These are phyloP conservation scores for Pardalotus punctatus DNA, from an alignment of 2,113 vertebrate genomes.

Conservation along the genomic window DNA sequence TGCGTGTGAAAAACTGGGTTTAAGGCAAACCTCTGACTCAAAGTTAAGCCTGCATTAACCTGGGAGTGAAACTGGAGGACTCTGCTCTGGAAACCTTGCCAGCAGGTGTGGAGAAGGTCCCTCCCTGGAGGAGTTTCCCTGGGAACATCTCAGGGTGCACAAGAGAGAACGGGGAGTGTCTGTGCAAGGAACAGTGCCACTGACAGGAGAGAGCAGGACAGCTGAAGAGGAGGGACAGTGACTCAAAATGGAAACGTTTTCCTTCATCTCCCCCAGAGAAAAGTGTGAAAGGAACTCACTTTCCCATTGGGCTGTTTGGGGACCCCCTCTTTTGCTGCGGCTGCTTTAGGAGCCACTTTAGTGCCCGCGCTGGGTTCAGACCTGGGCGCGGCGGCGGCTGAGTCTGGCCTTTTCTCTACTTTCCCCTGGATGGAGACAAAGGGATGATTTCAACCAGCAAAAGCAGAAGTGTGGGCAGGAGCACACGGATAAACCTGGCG, in stretches of 20 bases:
- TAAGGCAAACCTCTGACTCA: background rate
- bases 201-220: conserved; percentile 24
- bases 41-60: background rate
- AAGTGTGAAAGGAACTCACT: conserved; percentile 78
- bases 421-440: conserved; percentile 83
- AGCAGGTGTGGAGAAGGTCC: background rate
- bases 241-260: conserved; percentile 13
- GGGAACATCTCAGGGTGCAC: background rate
- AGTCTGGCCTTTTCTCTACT: conserved; percentile 76
- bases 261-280: conserved; percentile 56
- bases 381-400: conserved; percentile 69
- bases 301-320: conserved; percentile 80
- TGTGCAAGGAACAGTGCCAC: background rate
- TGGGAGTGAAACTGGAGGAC: background rate
- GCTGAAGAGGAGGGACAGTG: conserved; percentile 31
- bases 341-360: conserved; percentile 65
- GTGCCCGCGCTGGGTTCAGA: conserved; percentile 65
- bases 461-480: background rate
- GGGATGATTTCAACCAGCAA: conserved; percentile 64
- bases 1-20: background rate
- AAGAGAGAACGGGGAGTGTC: background rate
- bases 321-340: conserved; percentile 64
- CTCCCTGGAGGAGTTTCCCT: background rate
- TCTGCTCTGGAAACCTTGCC: background rate
- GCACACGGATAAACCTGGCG: accelerated